Evolutionary conservation across 2,888 invertebrate genomes (phyloP).

Genomic region (Caradrina clavipalpis): DNA sequence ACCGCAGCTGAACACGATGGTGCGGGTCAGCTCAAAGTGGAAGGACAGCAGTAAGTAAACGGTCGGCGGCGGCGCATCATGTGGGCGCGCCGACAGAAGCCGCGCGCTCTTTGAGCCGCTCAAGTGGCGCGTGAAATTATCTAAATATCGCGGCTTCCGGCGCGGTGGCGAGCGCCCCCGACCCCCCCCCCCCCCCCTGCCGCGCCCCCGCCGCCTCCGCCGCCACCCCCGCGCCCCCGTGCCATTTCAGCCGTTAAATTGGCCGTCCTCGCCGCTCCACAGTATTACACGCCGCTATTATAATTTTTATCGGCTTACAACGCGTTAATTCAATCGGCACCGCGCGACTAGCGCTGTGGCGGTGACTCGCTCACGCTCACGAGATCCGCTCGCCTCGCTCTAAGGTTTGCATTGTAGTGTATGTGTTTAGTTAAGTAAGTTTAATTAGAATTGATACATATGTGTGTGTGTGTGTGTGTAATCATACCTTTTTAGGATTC

Average conservation of each 20-base stretch:
- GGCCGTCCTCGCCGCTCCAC: slow-evolving; percentile 39
- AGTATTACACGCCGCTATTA: slow-evolving; percentile 33
- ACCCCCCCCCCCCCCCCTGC: too few species aligned
- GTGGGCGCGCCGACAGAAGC: slow-evolving; percentile 18
- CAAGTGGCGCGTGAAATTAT: slow-evolving; percentile 53
- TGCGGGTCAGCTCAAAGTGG: not conserved
- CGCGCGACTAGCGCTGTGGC: not conserved
- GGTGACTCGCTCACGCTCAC: too few species aligned
- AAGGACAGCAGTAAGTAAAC: slow-evolving; percentile 7
- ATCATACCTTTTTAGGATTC: too few species aligned
- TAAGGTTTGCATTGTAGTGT: too few species aligned
- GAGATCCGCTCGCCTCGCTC: not conserved
- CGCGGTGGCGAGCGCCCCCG: not conserved
- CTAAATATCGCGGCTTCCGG: slow-evolving; percentile 50
- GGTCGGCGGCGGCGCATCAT: not conserved
- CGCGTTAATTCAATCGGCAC: slow-evolving; percentile 28
- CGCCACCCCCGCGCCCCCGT: not conserved
- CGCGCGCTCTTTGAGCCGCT: slow-evolving; percentile 48
- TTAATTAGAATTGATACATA: too few species aligned
- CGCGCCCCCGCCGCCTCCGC: not conserved
- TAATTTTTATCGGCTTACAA: slow-evolving; percentile 30
- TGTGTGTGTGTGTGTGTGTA: too few species aligned
- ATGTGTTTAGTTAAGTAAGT: too few species aligned
- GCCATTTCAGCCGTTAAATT: slow-evolving; percentile 43
- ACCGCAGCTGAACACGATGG: not conserved